phyloP scores from a whole-genome alignment of 35 echinoderm and acorn worm genomes.

The Lytechinus variegatus region DNA sequence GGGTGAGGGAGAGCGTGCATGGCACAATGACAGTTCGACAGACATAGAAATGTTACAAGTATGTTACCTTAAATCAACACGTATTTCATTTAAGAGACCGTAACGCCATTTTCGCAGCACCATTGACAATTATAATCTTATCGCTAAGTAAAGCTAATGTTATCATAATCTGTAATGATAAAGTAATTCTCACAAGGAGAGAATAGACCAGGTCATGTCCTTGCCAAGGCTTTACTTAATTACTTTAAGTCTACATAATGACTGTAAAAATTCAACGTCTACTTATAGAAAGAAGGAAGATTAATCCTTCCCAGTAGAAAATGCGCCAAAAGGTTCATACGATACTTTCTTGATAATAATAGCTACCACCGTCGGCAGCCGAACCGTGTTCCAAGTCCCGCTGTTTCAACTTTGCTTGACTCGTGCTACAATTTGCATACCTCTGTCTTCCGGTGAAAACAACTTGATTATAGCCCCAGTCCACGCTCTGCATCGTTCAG shows the following conservation, averaged over 20 bases:
- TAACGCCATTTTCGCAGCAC: not conserved
- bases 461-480: conserved; percentile 43
- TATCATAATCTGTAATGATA: not conserved
- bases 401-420: not conserved
- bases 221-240: not conserved
- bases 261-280: not conserved
- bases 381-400: not conserved
- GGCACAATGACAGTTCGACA: not conserved
- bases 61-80: no score
- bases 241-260: not conserved
- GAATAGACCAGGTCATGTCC: not conserved
- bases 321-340: not conserved
- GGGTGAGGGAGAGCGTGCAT: no score
- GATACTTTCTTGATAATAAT: conserved; percentile 13
- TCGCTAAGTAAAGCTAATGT: not conserved
- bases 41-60: not conserved
- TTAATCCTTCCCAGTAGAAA: not conserved
- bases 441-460: not conserved
- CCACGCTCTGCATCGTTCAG: not conserved
- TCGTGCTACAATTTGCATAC: conserved; percentile 17
- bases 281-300: not conserved
- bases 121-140: not conserved
- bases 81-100: not conserved
- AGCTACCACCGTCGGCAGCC: not conserved
- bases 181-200: not conserved